Evolutionary conservation across 2,888 invertebrate species (phyloP).

Genomic region (Andrena marginata): DNA sequence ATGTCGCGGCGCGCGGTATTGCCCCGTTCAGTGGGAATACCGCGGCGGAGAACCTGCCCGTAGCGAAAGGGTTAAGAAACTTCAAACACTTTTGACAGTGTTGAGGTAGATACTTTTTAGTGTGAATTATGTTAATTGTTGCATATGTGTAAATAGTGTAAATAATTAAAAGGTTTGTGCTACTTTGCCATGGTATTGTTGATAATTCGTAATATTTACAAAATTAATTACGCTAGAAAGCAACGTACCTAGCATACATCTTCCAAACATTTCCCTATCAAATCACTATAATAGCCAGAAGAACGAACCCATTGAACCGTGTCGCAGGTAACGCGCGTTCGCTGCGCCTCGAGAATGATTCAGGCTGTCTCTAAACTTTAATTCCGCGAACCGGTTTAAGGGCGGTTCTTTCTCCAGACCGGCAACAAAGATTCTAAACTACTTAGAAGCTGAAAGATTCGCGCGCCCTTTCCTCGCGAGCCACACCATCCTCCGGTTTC

Average conservation of each 20-base stretch:
- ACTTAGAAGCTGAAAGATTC: conserved; percentile 33
- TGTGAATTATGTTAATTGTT: too few species aligned
- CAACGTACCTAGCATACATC: not conserved
- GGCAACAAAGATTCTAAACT: conserved; percentile 62
- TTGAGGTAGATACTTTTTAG: too few species aligned
- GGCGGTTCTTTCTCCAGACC: conserved; percentile 65
- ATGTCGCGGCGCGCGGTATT: too few species aligned
- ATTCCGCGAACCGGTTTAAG: conserved; percentile 59
- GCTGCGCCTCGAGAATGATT: conserved; percentile 38
- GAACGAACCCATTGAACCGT: conserved; percentile 9
- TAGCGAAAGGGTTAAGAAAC: too few species aligned
- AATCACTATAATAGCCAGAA: conserved; percentile 2
- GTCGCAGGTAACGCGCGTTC: conserved; percentile 28
- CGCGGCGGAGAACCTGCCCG: too few species aligned
- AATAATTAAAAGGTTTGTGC: too few species aligned
- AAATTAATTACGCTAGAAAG: not conserved
- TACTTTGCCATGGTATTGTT: too few species aligned
- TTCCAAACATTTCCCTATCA: not conserved
- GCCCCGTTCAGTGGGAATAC: too few species aligned
- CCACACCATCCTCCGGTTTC: conserved; percentile 33
- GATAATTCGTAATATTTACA: too few species aligned
- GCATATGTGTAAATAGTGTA: too few species aligned
- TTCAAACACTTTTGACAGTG: too few species aligned
- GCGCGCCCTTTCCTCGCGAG: too few species aligned
- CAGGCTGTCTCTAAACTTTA: conserved; percentile 51